Base-by-base conservation (phyloP, 2,113 vertebrate species). In the Gymnobelideus leadbeateri region DNA sequence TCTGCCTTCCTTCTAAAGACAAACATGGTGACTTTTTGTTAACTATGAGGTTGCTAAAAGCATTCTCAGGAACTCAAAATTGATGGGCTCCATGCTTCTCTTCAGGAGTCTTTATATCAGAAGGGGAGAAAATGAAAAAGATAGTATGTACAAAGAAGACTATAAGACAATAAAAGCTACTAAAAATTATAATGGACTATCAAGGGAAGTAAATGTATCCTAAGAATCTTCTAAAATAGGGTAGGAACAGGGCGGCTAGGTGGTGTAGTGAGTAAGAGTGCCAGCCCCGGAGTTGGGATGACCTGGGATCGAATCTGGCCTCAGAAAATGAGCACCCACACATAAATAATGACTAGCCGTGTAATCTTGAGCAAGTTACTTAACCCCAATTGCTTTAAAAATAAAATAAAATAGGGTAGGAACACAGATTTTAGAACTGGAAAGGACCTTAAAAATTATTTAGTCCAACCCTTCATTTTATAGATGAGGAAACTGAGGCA, bases 81-180 rank as follows among this genome's bases (percentile, higher is more conserved):
- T 31, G 9, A 31, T 61, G 11, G 11, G 57, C 12, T 61, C 57
- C 3, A 11, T 31, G 28, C 28, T 61, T 26, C 23, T 61, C 57
- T 61, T 61, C 57, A 61, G 10, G 28, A 61, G 9, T 14, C 43
- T 91, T 89, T 77, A 46, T 9, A 53, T 8, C 61, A 89, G 90
- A 90, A 43, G 19, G 61, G 49, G 95, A 92, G 84, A 49, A 92
- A 50, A 91, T 0, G 84, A 91, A 93, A 93, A 95, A 52, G 57
- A 12, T 47, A 84, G 21, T 23, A 51, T 8, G 92, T 16, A 21
- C 46, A 51, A 8, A 47, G 94, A 92, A 19, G 24, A 43, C 52
- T 11, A n/a, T 57, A 61, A 31, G 26, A 61, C 25, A 61, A 61
- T 61, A 12, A 61, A 61, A 61, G 11, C 2, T 37, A 37, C 57